phyloP scores from a whole-genome alignment of 2,797 vertebrate species.

The Tolypeutes matacus region DNA sequence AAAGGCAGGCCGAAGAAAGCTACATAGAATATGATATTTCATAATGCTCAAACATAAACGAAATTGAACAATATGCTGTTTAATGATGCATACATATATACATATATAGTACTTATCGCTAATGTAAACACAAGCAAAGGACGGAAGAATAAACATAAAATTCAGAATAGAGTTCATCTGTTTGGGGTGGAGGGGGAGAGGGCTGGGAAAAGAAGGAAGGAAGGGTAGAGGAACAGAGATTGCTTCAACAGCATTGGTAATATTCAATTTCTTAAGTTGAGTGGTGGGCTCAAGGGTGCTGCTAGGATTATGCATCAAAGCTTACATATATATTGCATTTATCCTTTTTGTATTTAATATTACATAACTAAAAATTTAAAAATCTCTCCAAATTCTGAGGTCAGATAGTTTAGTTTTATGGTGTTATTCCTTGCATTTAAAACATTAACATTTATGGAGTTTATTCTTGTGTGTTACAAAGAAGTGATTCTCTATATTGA shows the following conservation, averaged over 20 bases:
- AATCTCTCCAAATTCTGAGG: not conserved
- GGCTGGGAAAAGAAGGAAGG: not conserved
- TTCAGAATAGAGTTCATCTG: not conserved
- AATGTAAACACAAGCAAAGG: not conserved
- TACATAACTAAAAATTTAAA: not conserved
- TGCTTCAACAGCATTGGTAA: not conserved
- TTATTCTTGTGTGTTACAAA: not conserved
- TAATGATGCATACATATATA: not conserved
- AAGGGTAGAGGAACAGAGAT: not conserved
- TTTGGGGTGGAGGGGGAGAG: not conserved
- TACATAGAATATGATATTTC: not conserved
- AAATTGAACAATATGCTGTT: not conserved
- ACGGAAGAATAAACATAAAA: conserved; percentile 21
- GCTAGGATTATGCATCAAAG: not conserved
- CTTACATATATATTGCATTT: not conserved
- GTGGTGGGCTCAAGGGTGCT: not conserved
- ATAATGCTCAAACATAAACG: conserved; percentile 14
- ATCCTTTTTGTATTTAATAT: not conserved
- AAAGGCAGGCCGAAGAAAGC: not conserved
- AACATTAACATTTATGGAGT: not conserved
- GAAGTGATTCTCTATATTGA: not conserved
- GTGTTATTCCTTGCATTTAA: not conserved
- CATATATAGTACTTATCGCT: not conserved
- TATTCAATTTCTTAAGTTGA: conserved; percentile 9
- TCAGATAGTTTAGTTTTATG: not conserved